Evolutionary conservation across 1,140 invertebrate genomes (phyloP), one percentile per base, ranked within the genome.

Genomic region (Ostrea denselamellosa): DNA sequence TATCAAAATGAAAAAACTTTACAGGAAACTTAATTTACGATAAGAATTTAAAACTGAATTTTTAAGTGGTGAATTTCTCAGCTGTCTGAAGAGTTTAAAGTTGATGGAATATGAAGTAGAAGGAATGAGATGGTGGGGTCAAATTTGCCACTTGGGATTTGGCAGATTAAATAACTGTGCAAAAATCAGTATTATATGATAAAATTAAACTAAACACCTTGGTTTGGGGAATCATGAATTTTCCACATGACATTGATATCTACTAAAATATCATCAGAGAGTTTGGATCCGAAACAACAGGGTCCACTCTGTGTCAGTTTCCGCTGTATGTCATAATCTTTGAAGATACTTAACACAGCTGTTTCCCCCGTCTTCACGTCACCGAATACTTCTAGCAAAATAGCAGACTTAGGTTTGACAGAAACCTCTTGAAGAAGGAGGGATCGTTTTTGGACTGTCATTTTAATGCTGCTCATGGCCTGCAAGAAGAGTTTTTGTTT

Each of bases 161-260:
- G 34, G 34, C 34, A 44, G 34, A 44, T 44, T 1, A 44, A 44
- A 44, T 1, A 44, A 44, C 34, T 44, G 34, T 44, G 34, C 34
- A 44, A 44, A 44, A 44, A 44, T 2, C 5, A 44, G 5, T 44
- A 5, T 2, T 44, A 44, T 44, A 44, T 44, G 34, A 44, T 44
- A 5, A 44, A 44, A 44, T 44, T 44, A 44, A 44, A 44, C 34
- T 44, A 44, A 44, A 44, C 34, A 44, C 34, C 34, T 44, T 44
- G 34, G 34, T 44, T 44, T 44, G 34, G 34, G 34, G 54, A 56
- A 9, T 56, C 54, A 0, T 56, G n/a, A 19, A n/a, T n/a, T 62
- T 62, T 62, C 56, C 56, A 62, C n/a, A 62, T n/a, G n/a, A 62
- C n/a, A 62, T 62, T 62, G 17, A 62, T 62, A 62, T 62, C 56